Percentiles rank a stretch among this genome's conserved stretches.
Evolutionary conservation across 1,140 invertebrate genomes (phyloP).

Genomic region (Eueides isabella): DNA sequence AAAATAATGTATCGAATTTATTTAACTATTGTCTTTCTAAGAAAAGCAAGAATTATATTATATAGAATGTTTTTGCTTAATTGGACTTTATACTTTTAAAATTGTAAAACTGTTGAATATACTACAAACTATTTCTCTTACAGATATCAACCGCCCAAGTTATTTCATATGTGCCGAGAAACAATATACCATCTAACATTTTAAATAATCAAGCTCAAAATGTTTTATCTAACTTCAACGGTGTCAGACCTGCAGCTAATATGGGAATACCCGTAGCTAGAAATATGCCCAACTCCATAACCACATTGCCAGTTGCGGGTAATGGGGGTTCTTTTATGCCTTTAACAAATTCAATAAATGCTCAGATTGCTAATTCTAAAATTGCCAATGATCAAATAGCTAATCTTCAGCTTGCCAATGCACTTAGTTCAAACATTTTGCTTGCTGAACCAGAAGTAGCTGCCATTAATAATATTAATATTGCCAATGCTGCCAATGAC

Average conservation of each 20-base stretch:
- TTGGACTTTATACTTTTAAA: too few relatives aligned
- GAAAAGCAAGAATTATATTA: too few relatives aligned
- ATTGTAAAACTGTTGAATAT: too few relatives aligned
- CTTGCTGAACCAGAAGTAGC: slow-evolving; percentile 7
- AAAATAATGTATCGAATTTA: too few relatives aligned
- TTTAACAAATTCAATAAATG: neutral
- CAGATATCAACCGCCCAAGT: slow-evolving; percentile 42
- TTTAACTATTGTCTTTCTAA: too few relatives aligned
- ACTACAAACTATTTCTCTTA: slow-evolving; percentile 28
- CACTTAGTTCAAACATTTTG: slow-evolving; percentile 24
- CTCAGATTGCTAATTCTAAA: neutral
- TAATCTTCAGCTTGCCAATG: slow-evolving; percentile 29
- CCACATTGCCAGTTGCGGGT: slow-evolving; percentile 6
- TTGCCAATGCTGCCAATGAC: slow-evolving; percentile 34
- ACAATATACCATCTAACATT: slow-evolving; percentile 2
- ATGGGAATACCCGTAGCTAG: slow-evolving; percentile 22
- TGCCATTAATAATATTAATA: slow-evolving; percentile 31
- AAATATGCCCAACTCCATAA: slow-evolving; percentile 7
- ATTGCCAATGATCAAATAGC: slow-evolving; percentile 17
- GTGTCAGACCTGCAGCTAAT: neutral
- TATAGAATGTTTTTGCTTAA: too few relatives aligned
- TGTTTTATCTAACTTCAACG: slow-evolving; percentile 14
- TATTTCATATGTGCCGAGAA: slow-evolving; percentile 37
- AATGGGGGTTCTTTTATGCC: slow-evolving; percentile 18
- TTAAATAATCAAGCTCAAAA: slow-evolving; percentile 20